Evolutionary conservation across 2,888 invertebrate species (phyloP), one percentile per base, ranked within the genome.

Genomic region (Agrochola circellaris): DNA sequence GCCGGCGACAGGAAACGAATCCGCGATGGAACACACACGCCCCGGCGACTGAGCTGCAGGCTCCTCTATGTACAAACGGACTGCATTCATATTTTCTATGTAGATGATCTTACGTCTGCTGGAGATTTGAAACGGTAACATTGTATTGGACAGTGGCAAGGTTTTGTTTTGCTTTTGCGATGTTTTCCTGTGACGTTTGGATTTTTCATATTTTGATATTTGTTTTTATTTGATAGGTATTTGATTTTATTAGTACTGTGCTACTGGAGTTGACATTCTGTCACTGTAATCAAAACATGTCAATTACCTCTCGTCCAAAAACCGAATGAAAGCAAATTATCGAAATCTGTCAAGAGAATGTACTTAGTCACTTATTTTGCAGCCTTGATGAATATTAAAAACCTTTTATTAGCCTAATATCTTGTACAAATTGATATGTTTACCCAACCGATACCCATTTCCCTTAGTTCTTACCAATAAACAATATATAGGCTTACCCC

Each of bases 1-100:
- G 81, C 83, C 89, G 90, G 89, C 87, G 88, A 83, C 90, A 84
- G 90, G 90, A 90, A 90, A 87, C 88, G 83, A 86, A 79, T 86
- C 83, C 71, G 77, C 77, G 86, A 84, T 86, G 77, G 84, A 85
- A 83, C 79, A 84, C 68, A 78, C 77, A 84, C 88, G 85, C 84
- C 89, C 88, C 88, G 83, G 78, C 85, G 86, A 79, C 87, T 79
- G 77, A 42, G 71, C 81, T 75, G 56, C 73, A 71, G 66, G 30
- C 60, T 73, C 42, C 34, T 26, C 42, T 56, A 45, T 69, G 15
- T 61, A 51, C 81, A 75, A 67, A 58, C 62, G 45, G 30, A 65
- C 42, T 64, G 80, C 60, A 73, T 54, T 48, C 79, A 71, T 58
- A 75, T 73, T 62, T 62, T 62, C 64, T 23, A 66, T 61, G 66